Conservation (phyloP, 2,888 invertebrate genomes). For the Ryuthela nishihirai region DNA sequence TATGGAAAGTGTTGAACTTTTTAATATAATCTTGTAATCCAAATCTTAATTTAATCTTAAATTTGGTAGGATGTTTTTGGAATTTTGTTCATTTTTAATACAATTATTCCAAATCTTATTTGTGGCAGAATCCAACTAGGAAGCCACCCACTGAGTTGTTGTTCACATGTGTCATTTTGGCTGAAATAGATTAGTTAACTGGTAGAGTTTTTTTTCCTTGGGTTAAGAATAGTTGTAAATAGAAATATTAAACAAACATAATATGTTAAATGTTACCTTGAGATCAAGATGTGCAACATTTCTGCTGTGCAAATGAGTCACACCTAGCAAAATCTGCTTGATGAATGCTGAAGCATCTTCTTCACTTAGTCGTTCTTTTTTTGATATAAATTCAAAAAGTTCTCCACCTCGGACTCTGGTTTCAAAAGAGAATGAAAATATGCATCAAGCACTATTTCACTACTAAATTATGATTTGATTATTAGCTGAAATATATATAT, state of each 20-base stretch:
- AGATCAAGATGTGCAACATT: conserved; percentile 64
- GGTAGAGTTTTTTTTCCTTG: background rate
- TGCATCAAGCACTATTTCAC: too few species aligned
- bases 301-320: conserved; percentile 61
- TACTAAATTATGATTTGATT: too few species aligned
- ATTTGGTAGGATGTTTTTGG: too few species aligned
- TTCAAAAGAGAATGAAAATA: too few species aligned
- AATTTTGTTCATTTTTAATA: too few species aligned
- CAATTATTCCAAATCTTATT: too few species aligned
- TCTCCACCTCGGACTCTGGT: conserved; percentile 63
- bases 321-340: conserved; percentile 61
- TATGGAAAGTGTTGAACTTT: too few species aligned
- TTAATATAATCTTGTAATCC: too few species aligned
- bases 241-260: too few species aligned
- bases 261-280: conserved; percentile 53
- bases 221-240: background rate
- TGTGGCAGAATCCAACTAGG: too few species aligned
- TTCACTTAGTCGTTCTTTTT: conserved; percentile 57
- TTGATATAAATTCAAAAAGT: conserved; percentile 60
- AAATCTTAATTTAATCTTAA: too few species aligned
- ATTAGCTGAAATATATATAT: too few species aligned
- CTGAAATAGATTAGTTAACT: background rate
- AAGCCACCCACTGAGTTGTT: background rate
- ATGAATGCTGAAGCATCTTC: conserved; percentile 61
- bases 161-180: background rate